These are phyloP conservation scores for Fundulus diaphanus DNA, from an alignment of 2,797 vertebrate genomes.

Conservation along the genomic window DNA sequence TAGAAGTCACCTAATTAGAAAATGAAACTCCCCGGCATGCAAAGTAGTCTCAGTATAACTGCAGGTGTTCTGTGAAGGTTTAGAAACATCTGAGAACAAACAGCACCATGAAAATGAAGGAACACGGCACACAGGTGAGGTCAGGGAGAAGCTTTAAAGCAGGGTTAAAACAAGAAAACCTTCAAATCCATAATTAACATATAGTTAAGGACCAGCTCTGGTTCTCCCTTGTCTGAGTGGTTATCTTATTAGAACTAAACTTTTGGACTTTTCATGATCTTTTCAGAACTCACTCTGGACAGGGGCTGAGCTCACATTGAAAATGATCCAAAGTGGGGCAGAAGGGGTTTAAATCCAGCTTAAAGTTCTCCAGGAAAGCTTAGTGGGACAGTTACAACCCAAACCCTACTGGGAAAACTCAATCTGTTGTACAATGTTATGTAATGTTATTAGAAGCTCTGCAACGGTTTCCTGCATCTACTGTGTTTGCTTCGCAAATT, in stretches of 20 bases:
- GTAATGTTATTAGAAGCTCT: not conserved
- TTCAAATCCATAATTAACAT: not conserved
- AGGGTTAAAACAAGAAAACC: no score
- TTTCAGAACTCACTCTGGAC: not conserved
- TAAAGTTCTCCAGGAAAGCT: constrained; percentile 5
- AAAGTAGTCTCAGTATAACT: no score
- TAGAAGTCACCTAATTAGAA: no score
- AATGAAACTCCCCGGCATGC: no score
- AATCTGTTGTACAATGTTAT: not conserved
- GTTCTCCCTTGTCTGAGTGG: no score
- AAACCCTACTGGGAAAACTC: no score
- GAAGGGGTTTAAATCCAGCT: constrained; percentile 5
- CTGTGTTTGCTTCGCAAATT: not conserved
- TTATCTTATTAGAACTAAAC: not conserved
- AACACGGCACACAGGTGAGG: no score
- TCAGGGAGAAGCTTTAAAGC: no score
- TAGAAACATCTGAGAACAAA: no score
- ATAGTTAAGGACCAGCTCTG: not conserved
- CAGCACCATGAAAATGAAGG: no score
- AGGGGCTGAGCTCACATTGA: not conserved
- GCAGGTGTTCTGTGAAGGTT: no score
- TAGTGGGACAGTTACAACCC: not conserved
- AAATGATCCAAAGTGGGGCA: not conserved
- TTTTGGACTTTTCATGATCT: not conserved
- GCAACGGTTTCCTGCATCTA: not conserved